Evolutionary conservation across 2,113 vertebrate species (phyloP).

Genomic region (Lates calcarifer): DNA sequence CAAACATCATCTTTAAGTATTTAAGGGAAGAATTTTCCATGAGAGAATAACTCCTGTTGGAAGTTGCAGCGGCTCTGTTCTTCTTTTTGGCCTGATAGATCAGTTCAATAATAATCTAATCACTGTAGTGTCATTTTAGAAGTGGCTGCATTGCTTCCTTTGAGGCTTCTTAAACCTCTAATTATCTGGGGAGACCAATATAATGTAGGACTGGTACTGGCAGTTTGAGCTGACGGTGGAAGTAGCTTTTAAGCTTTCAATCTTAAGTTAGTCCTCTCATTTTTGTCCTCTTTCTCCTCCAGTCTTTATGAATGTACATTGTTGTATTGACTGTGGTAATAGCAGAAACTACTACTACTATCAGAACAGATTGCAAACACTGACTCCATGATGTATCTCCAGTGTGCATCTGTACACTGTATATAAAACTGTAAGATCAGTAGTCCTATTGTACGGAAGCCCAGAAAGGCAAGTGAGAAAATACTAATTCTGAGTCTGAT

Average conservation of each 20-base stretch:
- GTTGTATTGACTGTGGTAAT: background rate
- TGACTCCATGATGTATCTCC: no score
- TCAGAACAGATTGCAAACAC: conserved; percentile 48
- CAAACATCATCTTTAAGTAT: background rate
- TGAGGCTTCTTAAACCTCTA: conserved; percentile 27
- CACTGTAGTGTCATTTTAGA: conserved; percentile 15
- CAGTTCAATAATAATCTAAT: conserved; percentile 32
- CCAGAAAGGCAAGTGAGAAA: no score
- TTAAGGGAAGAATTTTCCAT: conserved; percentile 20
- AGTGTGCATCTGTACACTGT: background rate
- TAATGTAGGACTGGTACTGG: conserved; percentile 37
- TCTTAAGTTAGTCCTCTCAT: conserved; percentile 28
- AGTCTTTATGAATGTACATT: conserved; percentile 21
- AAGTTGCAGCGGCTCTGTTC: conserved; percentile 17
- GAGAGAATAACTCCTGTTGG: conserved; percentile 12
- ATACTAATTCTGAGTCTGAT: no score
- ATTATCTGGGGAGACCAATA: conserved; percentile 26
- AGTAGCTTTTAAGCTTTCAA: conserved; percentile 31
- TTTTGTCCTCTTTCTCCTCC: conserved; percentile 30
- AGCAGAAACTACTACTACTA: conserved; percentile 9
- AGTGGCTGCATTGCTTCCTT: conserved; percentile 26
- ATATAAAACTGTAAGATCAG: background rate
- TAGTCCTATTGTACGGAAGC: no score
- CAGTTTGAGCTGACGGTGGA: conserved; percentile 15
- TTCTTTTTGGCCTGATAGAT: conserved; percentile 26